phyloP scores from a whole-genome alignment of 2,113 vertebrate species.

The Lampris megalopsis region DNA sequence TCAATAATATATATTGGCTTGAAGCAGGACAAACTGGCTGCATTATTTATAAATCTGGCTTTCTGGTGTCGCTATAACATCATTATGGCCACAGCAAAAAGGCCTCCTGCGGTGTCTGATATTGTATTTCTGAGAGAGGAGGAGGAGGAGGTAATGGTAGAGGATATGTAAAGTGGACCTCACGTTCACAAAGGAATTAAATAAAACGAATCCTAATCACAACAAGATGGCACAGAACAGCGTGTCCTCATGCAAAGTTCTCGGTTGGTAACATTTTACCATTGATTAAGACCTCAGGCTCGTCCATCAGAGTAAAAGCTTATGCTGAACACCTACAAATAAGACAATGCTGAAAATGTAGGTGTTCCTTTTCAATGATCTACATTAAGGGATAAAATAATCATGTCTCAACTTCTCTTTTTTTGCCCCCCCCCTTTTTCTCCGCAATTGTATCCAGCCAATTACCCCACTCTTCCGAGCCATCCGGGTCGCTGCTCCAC shows the following conservation, averaged over 20 bases:
- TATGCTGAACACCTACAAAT: constrained; percentile 10
- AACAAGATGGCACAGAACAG: constrained; percentile 33
- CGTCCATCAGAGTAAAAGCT: constrained; percentile 47
- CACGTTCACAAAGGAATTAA: constrained; percentile 20
- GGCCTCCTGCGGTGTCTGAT: constrained; percentile 68
- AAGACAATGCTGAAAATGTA: constrained; percentile 15
- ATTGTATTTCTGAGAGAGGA: constrained; percentile 66
- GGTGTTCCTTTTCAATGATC: constrained; percentile 9
- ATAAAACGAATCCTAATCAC: constrained; percentile 33
- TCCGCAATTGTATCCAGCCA: not conserved
- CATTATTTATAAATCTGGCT: constrained; percentile 79
- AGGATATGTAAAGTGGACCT: constrained; percentile 47
- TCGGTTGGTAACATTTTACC: constrained; percentile 41
- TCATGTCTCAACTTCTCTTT: constrained; percentile 16
- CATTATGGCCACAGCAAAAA: constrained; percentile 66
- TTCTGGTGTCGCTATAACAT: constrained; percentile 65
- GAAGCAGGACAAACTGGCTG: constrained; percentile 70
- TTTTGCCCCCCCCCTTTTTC: constrained; percentile 23
- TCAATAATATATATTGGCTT: constrained; percentile 76
- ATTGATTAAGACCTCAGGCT: constrained; percentile 38
- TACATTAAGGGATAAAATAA: constrained; percentile 24
- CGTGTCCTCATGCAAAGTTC: constrained; percentile 27
- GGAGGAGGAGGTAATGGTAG: constrained; percentile 64
- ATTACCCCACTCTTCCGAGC: no score
- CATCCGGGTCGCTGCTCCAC: no score